These are phyloP conservation scores for Lithosia quadra DNA, from an alignment of 2,888 invertebrate genomes.

Conservation along the genomic window DNA sequence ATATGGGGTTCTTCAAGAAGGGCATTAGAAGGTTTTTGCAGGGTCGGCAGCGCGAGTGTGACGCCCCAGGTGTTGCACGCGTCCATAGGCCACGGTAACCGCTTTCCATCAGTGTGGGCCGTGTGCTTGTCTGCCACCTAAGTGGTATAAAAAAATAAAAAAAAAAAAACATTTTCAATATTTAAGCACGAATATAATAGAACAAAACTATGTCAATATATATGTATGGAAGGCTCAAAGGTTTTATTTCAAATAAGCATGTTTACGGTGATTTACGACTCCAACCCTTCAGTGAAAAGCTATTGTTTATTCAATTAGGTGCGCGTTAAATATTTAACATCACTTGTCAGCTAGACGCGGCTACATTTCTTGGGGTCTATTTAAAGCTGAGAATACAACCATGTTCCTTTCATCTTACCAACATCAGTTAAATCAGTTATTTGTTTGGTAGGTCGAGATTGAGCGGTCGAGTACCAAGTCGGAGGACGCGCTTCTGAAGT, in stretches of 20 bases:
- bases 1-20: too few relatives aligned
- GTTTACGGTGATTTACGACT: constrained; percentile 61
- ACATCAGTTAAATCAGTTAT: neutral
- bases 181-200: constrained; percentile 19
- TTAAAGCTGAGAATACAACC: constrained; percentile 13
- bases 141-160: too few relatives aligned
- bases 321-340: constrained; percentile 42
- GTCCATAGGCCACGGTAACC: too few relatives aligned
- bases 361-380: constrained; percentile 13
- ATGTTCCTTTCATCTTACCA: neutral
- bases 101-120: too few relatives aligned
- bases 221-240: constrained; percentile 48
- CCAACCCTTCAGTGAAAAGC: constrained; percentile 52
- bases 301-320: constrained; percentile 65
- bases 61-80: too few relatives aligned
- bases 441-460: neutral
- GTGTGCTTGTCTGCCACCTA: too few relatives aligned
- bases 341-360: constrained; percentile 27
- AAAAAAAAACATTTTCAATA: constrained; percentile 3
- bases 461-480: neutral
- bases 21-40: too few relatives aligned
- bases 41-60: too few relatives aligned
- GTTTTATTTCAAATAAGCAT: constrained; percentile 53
- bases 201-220: constrained; percentile 38
- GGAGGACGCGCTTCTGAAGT: neutral